These are phyloP conservation scores for Fregata magnificens DNA, from an alignment of 2,113 vertebrate genomes.

Conservation along the genomic window DNA sequence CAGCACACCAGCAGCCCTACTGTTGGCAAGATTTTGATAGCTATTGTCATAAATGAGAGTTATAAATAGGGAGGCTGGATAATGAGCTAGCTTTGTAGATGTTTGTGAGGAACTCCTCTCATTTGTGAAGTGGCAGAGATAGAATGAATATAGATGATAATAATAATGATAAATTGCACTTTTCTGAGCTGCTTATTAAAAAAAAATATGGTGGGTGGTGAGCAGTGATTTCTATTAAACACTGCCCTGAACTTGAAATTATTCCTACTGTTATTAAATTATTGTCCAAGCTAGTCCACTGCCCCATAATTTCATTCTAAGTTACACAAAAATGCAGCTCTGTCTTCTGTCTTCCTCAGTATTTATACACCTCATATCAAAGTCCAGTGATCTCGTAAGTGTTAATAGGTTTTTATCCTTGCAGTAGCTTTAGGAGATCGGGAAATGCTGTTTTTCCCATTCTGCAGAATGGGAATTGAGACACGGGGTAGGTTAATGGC, in stretches of 20 bases:
- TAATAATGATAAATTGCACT: conserved; percentile 56
- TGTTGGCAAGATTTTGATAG: conserved; percentile 49
- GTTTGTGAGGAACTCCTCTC: conserved; percentile 66
- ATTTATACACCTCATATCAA: conserved; percentile 7
- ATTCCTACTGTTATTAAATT: conserved; percentile 49
- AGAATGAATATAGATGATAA: conserved; percentile 33
- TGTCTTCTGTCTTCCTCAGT: not conserved
- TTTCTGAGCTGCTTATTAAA: conserved; percentile 60
- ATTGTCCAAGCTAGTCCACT: conserved; percentile 23
- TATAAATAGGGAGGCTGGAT: conserved; percentile 63
- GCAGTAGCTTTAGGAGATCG: not conserved
- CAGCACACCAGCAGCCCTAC: conserved; percentile 66
- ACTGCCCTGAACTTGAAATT: conserved; percentile 40
- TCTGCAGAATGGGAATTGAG: conserved; percentile 8
- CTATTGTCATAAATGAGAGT: conserved; percentile 67
- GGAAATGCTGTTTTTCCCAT: not conserved
- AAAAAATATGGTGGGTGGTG: conserved; percentile 5
- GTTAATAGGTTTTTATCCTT: conserved; percentile 33
- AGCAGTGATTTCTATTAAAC: conserved; percentile 56
- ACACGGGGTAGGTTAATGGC: not conserved
- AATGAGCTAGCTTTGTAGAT: conserved; percentile 61
- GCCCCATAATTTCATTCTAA: conserved; percentile 38
- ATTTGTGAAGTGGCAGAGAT: conserved; percentile 45
- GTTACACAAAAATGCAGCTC: conserved; percentile 7
- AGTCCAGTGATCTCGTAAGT: not conserved